phyloP scores from a whole-genome alignment of 2,113 vertebrate genomes.

The Aegithalos caudatus region DNA sequence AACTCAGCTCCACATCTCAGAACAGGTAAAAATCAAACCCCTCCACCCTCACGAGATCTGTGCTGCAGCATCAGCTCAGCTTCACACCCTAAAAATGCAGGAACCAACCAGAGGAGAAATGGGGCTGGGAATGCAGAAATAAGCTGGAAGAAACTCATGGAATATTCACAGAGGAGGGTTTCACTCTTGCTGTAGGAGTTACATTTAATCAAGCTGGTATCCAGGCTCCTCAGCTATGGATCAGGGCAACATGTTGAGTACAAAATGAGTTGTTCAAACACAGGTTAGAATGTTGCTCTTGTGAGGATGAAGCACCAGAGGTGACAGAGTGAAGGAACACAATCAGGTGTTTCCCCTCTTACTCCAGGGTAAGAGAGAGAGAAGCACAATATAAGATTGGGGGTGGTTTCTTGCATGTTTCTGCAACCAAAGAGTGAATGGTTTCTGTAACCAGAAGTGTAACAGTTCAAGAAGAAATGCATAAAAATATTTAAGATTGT shows the following conservation, averaged over 20 bases:
- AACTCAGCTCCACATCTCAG: constrained; percentile 22
- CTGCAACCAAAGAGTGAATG: not conserved
- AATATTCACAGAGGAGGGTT: not conserved
- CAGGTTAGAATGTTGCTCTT: not conserved
- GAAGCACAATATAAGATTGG: not conserved
- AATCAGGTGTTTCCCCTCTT: not conserved
- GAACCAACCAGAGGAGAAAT: not conserved
- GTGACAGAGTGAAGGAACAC: not conserved
- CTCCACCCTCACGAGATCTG: not conserved
- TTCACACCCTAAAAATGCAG: not conserved
- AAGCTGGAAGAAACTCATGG: not conserved
- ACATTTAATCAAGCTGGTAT: not conserved
- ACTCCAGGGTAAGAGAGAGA: not conserved
- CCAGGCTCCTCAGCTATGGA: not conserved
- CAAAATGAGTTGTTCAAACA: not conserved
- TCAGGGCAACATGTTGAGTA: rapidly evolving
- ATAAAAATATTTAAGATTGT: not conserved
- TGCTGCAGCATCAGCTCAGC: not conserved
- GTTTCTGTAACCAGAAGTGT: not conserved
- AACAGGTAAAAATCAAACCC: constrained; percentile 48
- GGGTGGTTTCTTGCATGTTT: not conserved
- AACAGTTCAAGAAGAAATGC: not conserved
- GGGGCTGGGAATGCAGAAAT: not conserved
- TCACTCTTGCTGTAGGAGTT: not conserved
- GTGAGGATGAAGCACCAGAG: not conserved